A percentile compares a stretch with the other conserved stretches of the same genome.
phyloP scores from a whole-genome alignment of 2,888 invertebrate species.

The Lacanobia wlatinum region DNA sequence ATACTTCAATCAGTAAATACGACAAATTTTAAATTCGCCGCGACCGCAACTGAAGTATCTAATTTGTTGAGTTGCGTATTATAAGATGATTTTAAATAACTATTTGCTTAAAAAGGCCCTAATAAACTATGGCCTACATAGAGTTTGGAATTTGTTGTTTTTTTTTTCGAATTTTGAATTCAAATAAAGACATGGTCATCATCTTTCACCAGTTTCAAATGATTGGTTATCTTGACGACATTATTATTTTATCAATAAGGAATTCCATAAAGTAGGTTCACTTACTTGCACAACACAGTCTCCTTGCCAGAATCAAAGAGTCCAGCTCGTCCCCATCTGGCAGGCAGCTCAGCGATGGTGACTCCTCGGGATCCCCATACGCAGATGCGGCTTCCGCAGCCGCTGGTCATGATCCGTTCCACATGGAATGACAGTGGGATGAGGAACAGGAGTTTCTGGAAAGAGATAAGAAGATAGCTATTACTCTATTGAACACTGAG shows the following conservation, averaged over 20 bases:
- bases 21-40: too few relatives aligned
- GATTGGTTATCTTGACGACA: background rate
- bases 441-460: conserved; percentile 93
- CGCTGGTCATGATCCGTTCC: conserved; percentile 92
- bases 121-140: too few relatives aligned
- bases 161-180: background rate
- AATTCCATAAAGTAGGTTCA: conserved; percentile 46
- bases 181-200: background rate
- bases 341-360: conserved; percentile 93
- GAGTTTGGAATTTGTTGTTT: too few relatives aligned
- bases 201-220: background rate
- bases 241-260: background rate
- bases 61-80: too few relatives aligned
- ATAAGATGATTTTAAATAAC: too few relatives aligned
- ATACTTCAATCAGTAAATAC: too few relatives aligned
- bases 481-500: background rate
- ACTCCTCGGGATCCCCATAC: conserved; percentile 94
- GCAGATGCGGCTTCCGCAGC: conserved; percentile 92
- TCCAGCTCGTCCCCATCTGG: conserved; percentile 93
- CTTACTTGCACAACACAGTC: conserved; percentile 93
- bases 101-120: too few relatives aligned
- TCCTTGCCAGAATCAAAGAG: conserved; percentile 93
- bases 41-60: too few relatives aligned
- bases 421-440: conserved; percentile 93
- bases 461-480: background rate